Conservation (phyloP, 2,888 invertebrate genomes). For the Ryuthela nishihirai region DNA sequence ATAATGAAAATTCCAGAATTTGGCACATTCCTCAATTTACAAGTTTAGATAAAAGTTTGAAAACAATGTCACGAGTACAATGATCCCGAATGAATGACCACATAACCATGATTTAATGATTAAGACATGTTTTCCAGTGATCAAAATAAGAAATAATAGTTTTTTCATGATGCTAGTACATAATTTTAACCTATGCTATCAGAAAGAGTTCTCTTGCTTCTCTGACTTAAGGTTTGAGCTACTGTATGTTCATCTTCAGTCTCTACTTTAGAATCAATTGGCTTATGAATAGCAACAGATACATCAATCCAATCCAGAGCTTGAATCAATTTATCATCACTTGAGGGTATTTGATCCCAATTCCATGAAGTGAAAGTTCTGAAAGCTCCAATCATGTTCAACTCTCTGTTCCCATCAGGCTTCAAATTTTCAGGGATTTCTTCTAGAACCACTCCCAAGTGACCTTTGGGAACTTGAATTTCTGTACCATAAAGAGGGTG, state of each 20-base stretch:
- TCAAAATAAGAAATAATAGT: too few relatives aligned
- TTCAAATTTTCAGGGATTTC: slow-evolving; percentile 3
- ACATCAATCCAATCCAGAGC: slow-evolving; percentile 23
- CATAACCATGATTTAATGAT: too few relatives aligned
- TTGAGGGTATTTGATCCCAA: slow-evolving; percentile 27
- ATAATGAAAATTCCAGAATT: too few relatives aligned
- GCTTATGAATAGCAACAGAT: slow-evolving; percentile 16
- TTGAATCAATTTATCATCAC: slow-evolving; percentile 14
- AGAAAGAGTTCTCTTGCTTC: too few relatives aligned
- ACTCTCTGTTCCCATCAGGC: slow-evolving; percentile 3
- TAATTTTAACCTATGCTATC: too few relatives aligned
- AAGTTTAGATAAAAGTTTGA: too few relatives aligned
- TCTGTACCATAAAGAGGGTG: slow-evolving; percentile 21
- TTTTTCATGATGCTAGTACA: too few relatives aligned
- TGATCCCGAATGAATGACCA: too few relatives aligned
- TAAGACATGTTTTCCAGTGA: too few relatives aligned
- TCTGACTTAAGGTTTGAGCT: too few relatives aligned
- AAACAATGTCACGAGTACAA: too few relatives aligned
- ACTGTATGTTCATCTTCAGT: not conserved
- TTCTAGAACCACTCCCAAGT: slow-evolving; percentile 19
- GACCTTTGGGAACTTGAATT: slow-evolving; percentile 13
- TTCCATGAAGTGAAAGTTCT: slow-evolving; percentile 24
- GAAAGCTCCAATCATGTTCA: slow-evolving; percentile 11
- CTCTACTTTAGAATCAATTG: slow-evolving; percentile 7
- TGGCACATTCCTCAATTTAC: too few relatives aligned